Evolutionary conservation across 2,113 vertebrate genomes (phyloP).

Genomic region (Rhinogobius similis): DNA sequence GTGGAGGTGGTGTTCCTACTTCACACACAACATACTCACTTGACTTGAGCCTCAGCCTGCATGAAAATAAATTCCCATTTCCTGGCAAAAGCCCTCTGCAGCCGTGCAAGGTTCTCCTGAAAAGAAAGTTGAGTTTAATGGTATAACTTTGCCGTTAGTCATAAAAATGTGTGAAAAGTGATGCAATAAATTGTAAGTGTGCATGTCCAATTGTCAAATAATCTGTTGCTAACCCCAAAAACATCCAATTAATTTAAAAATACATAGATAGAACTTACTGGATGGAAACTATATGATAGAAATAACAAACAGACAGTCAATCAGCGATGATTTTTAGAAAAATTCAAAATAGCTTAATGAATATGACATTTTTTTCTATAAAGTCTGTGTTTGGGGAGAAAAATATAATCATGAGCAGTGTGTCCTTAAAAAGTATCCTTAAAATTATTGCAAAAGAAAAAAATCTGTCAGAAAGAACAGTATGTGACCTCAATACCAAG

Average conservation of each 20-base stretch:
- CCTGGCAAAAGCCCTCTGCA: constrained; percentile 93
- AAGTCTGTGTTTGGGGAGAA: no score
- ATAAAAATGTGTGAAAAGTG: background rate
- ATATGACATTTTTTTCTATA: no score
- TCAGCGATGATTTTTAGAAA: background rate
- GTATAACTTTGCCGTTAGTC: background rate
- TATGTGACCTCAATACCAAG: constrained; percentile 42
- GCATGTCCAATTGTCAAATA: constrained; percentile 3
- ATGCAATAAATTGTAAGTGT: constrained; percentile 5
- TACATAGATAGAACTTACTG: background rate
- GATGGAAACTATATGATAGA: background rate
- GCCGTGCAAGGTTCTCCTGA: constrained; percentile 93
- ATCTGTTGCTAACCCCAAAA: background rate
- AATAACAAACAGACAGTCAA: background rate
- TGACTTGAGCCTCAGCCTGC: constrained; percentile 98
- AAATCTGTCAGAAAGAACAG: constrained; percentile 36
- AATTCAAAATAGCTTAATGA: background rate
- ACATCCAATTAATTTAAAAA: background rate
- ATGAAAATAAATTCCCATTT: constrained; percentile 99
- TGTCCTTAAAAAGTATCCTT: no score
- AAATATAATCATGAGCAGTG: no score
- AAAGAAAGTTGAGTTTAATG: constrained; percentile 37
- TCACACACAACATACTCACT: constrained; percentile 80
- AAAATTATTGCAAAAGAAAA: constrained; percentile 4
- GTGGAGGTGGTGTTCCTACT: background rate